phyloP scores from a whole-genome alignment of 2,113 vertebrate genomes.

The Leptosomus discolor region DNA sequence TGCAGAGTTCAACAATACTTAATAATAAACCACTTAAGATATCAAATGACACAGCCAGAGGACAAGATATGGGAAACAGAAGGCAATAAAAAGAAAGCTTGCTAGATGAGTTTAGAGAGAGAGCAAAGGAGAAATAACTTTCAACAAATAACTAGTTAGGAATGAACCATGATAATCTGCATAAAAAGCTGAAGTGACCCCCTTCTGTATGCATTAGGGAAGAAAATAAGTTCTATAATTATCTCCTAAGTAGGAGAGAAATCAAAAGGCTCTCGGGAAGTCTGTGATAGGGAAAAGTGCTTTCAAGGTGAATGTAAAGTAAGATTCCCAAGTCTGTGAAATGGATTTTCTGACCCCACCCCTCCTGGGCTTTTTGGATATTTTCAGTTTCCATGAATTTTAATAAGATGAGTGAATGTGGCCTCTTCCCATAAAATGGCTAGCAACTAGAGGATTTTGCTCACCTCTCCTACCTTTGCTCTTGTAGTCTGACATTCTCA shows the following conservation, averaged over 20 bases:
- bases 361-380: constrained; percentile 10
- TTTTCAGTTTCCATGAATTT: constrained; percentile 52
- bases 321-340: constrained; percentile 4
- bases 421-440: background rate
- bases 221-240: constrained; percentile 39
- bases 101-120: background rate
- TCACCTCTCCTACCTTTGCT: background rate
- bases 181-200: constrained; percentile 12
- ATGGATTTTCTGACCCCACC: constrained; percentile 31
- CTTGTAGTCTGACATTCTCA: background rate
- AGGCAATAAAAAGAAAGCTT: background rate
- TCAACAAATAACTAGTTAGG: background rate
- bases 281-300: background rate
- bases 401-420: constrained; percentile 32
- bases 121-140: background rate
- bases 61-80: background rate
- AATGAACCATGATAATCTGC: background rate
- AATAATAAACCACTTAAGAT: background rate
- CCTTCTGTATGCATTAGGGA: background rate
- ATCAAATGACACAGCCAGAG: background rate
- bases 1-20: background rate
- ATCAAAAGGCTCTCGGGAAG: constrained; percentile 28
- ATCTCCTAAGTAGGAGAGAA: constrained; percentile 19
- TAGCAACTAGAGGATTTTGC: constrained; percentile 14
- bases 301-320: constrained; percentile 57